Evolutionary conservation across 2,797 vertebrate species (phyloP).

Genomic region (Myotis findleyi): DNA sequence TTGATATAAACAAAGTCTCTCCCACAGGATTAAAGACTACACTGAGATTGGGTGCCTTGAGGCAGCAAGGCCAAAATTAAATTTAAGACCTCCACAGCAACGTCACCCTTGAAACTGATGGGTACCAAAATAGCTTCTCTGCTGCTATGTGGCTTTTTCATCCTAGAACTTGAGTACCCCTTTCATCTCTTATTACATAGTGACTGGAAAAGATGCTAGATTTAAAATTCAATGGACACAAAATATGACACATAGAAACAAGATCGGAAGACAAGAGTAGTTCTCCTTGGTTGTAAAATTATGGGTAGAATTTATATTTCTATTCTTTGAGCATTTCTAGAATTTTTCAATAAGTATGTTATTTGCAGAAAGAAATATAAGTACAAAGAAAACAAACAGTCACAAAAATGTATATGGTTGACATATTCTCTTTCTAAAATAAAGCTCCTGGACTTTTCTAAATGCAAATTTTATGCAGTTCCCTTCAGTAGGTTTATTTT

Average conservation of each 20-base stretch:
- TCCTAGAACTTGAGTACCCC: neutral
- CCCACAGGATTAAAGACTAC: neutral
- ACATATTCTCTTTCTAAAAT: neutral
- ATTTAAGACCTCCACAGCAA: neutral
- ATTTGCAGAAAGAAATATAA: conserved; percentile 35
- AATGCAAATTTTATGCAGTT: neutral
- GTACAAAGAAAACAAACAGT: neutral
- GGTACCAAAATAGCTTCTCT: neutral
- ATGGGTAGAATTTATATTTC: neutral
- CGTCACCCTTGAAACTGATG: neutral
- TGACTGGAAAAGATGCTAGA: neutral
- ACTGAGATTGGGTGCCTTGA: neutral
- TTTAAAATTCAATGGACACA: neutral
- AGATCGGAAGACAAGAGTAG: neutral
- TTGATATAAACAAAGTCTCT: neutral
- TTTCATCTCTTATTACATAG: neutral
- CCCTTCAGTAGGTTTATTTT: conserved; percentile 44
- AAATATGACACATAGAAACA: neutral
- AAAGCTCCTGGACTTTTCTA: conserved; percentile 42
- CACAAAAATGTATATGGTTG: neutral
- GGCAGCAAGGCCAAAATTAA: neutral
- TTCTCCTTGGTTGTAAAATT: neutral
- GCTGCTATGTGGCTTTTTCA: neutral
- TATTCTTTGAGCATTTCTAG: neutral
- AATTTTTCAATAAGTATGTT: neutral